Conservation (phyloP, 2,113 vertebrate genomes). For the Euleptes europaea region DNA sequence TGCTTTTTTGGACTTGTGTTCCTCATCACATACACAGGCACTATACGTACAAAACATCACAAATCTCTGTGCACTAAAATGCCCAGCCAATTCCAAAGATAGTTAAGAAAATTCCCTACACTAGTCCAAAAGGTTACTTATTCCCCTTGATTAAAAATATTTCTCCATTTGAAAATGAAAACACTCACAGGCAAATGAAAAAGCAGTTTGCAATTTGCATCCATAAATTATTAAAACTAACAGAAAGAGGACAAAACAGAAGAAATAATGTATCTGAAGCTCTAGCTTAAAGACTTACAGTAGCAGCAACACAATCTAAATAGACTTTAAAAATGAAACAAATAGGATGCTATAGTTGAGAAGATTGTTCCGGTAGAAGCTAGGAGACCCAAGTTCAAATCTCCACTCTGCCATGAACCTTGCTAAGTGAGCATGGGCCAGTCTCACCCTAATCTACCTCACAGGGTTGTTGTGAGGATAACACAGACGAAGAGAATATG, state of each 20-base stretch:
- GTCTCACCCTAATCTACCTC: no score
- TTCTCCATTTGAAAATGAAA: neutral
- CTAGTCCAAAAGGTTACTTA: neutral
- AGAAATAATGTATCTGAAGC: neutral
- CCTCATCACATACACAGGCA: neutral
- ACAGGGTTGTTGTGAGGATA: no score
- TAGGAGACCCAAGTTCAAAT: no score
- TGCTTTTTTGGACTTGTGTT: neutral
- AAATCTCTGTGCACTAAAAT: neutral
- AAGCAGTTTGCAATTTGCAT: rapidly evolving
- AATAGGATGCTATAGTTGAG: no score
- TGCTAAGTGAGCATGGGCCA: no score
- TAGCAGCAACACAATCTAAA: neutral
- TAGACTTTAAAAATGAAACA: no score
- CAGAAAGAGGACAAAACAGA: neutral
- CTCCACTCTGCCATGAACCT: no score
- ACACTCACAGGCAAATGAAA: rapidly evolving
- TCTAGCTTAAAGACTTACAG: conserved; percentile 25
- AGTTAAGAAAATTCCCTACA: rapidly evolving
- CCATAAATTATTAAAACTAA: neutral
- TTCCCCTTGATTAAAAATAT: neutral
- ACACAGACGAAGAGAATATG: no score
- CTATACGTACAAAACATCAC: neutral
- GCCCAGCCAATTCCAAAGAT: neutral
- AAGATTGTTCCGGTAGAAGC: no score